Percentiles rank a stretch among this genome's conserved stretches.
Evolutionary conservation across 2,113 vertebrate genomes (phyloP).

Genomic region (Brachypteracias leptosomus): DNA sequence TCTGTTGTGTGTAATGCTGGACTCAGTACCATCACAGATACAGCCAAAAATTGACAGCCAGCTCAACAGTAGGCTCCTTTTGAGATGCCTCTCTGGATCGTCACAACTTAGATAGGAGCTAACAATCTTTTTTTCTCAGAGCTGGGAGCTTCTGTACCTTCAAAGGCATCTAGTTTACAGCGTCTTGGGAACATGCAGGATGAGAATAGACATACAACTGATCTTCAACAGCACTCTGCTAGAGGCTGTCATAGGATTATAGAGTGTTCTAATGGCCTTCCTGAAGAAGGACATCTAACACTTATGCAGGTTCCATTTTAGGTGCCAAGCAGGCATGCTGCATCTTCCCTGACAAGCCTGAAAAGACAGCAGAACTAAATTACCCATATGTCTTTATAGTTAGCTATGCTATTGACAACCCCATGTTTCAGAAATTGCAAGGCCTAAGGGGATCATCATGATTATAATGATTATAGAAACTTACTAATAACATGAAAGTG

Average conservation of each 20-base stretch:
- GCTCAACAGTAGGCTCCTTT: not conserved
- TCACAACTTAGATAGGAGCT: not conserved
- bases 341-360: not conserved
- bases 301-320: not conserved
- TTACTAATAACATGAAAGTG: not conserved
- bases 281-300: not conserved
- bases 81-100: not conserved
- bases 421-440: not conserved
- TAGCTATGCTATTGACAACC: not conserved
- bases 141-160: not conserved
- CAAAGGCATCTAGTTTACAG: not conserved
- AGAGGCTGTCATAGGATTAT: not conserved
- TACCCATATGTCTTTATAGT: not conserved
- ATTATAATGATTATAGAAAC: not conserved
- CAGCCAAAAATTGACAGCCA: not conserved
- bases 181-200: accelerated
- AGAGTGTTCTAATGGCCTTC: not conserved
- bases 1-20: not conserved
- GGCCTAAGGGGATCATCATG: not conserved
- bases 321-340: not conserved
- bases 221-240: not conserved
- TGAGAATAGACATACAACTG: not conserved
- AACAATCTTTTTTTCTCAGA: not conserved
- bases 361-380: not conserved
- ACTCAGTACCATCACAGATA: not conserved